phyloP scores from a whole-genome alignment of 2,888 invertebrate genomes.

The Phortica magna region DNA sequence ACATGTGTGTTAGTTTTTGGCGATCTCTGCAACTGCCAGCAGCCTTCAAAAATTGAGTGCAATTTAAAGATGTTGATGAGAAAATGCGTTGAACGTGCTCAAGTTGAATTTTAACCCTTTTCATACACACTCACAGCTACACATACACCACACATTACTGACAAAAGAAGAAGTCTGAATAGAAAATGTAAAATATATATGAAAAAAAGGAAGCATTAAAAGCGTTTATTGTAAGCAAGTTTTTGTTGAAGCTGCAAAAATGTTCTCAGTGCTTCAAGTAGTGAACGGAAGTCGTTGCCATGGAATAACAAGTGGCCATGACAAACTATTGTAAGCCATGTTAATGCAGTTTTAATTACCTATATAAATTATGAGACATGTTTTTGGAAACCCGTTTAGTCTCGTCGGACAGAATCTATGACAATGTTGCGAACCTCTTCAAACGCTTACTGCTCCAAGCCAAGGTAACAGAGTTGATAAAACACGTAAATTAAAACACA shows the following conservation, averaged over 20 bases:
- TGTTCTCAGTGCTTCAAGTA: background rate
- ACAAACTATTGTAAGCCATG: background rate
- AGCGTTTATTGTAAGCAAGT: no score
- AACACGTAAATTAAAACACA: no score
- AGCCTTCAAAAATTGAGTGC: slow-evolving; percentile 74
- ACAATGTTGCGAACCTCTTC: no score
- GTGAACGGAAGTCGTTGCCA: background rate
- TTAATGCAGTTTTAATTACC: no score
- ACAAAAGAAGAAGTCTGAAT: background rate
- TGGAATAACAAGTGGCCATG: background rate
- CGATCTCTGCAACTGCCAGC: slow-evolving; percentile 24
- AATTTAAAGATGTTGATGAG: slow-evolving; percentile 70
- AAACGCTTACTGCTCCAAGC: no score
- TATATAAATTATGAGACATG: no score
- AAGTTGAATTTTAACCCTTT: slow-evolving; percentile 71
- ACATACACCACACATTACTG: background rate
- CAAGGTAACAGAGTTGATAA: no score
- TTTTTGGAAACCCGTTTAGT: no score
- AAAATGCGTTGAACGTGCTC: slow-evolving; percentile 73
- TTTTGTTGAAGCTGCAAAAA: background rate
- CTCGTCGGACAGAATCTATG: no score
- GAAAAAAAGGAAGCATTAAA: background rate
- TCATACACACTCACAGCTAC: background rate
- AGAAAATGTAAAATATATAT: background rate
- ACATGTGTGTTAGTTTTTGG: background rate